Percentiles rank a stretch among this genome's conserved stretches.
phyloP scores from a whole-genome alignment of 1,140 invertebrate species.

The Lanistes nyassanus region DNA sequence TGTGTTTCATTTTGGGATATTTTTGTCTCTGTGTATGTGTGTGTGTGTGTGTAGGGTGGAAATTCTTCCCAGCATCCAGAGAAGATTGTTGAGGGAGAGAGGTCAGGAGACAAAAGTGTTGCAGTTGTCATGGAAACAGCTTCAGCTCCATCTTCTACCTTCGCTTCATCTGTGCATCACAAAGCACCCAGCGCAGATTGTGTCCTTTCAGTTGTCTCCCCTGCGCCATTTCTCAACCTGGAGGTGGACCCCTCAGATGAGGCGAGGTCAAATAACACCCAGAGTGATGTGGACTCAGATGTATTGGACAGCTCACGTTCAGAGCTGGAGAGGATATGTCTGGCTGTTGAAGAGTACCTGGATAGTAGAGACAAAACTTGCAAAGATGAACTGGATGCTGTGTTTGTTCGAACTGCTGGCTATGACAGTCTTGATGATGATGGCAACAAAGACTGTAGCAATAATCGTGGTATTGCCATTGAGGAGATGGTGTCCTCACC shows the following conservation, averaged over 20 bases:
- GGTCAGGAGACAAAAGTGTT: conserved; percentile 69
- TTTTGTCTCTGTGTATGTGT: no score
- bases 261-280: conserved; percentile 29
- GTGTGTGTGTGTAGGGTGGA: not conserved
- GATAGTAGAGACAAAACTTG: not conserved
- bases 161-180: conserved; percentile 9
- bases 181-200: not conserved
- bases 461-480: not conserved
- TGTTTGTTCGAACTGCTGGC: not conserved
- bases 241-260: conserved; percentile 2
- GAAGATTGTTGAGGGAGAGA: not conserved
- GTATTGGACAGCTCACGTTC: conserved; percentile 32
- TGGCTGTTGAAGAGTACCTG: not conserved
- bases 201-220: conserved; percentile 10
- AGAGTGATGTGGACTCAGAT: conserved; percentile 38
- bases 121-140: conserved; percentile 6
- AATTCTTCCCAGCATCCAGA: not conserved
- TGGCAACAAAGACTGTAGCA: not conserved
- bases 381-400: conserved; percentile 11
- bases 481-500: not conserved
- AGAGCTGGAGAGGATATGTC: conserved; percentile 22
- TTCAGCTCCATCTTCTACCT: conserved; percentile 20
- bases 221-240: conserved; percentile 21
- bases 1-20: no score
- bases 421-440: conserved; percentile 13